Evolutionary conservation across 2,888 invertebrate genomes (phyloP), one percentile per base, ranked within the genome.

Genomic region (Hermaeophaga mercurialis): DNA sequence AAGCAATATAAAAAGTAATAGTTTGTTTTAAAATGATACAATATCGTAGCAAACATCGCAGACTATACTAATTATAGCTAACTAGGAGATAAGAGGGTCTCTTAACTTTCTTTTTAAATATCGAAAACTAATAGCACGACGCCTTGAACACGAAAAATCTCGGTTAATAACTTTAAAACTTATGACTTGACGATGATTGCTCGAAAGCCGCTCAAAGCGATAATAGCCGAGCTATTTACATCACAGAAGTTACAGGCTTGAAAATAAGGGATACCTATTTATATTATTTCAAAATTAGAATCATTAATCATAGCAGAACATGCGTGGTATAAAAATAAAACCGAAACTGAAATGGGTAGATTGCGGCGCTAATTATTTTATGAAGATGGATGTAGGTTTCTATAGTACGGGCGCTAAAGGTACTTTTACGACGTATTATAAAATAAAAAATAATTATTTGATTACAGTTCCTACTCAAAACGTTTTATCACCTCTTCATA

Each of bases 191-290:
- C 7, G 17, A 36, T 7, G 36, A 36, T 36, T 17, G 17, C 15
- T 17, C 17, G 36, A 36, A 36, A 15, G 36, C 15, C 17, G 17
- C 15, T 36, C 17, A n/a, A 17, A 36, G 36, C 17, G 36, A 36
- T 36, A 36, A 36, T 36, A 8, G 9, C 12, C 9, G 9, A 17
- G 5, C 36, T 36, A 36, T 36, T 36, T 36, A 36, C 36, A 17
- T 36, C 15, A 8, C 36, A 17, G 17, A 17, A 36, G 36, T 36
- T 36, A 36, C 36, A 11, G 7, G 36, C 36, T 17, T 36, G 36
- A 17, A 36, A 36, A 36, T 36, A 36, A 36, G 36, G 17, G 36
- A 17, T 17, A 36, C 36, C 36, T 36, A 36, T 33, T 33, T 33
- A 14, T 11, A 33, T 33, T 11, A 33, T 36, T 36, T 36, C 17